A percentile compares a stretch with the other conserved stretches of the same genome.
These are phyloP conservation scores for Callosobruchus maculatus DNA, from an alignment of 2,888 invertebrate genomes.

Conservation along the genomic window DNA sequence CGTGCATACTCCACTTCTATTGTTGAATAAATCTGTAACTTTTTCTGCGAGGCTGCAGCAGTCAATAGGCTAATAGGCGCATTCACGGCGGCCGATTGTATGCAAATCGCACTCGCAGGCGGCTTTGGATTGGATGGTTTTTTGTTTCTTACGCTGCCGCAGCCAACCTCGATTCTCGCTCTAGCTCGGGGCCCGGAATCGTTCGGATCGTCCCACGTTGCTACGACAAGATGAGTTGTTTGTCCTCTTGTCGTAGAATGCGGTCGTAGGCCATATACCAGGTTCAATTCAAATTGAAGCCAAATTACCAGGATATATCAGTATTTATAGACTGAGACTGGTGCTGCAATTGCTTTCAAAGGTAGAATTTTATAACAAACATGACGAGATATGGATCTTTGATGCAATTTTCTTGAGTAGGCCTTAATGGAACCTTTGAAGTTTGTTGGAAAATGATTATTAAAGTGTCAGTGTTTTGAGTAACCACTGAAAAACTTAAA, in stretches of 20 bases:
- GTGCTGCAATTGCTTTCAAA: too few species aligned
- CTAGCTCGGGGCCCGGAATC: background rate
- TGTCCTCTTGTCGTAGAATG: background rate
- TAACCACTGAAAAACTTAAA: too few species aligned
- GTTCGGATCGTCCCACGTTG: background rate
- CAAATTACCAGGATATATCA: too few species aligned
- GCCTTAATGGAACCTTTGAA: too few species aligned
- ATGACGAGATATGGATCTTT: too few species aligned
- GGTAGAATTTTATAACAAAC: too few species aligned
- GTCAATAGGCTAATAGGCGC: background rate
- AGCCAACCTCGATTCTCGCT: background rate
- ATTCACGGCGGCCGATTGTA: background rate
- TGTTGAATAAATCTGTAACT: background rate
- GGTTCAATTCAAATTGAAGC: too few species aligned
- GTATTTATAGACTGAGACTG: too few species aligned
- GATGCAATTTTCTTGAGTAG: too few species aligned
- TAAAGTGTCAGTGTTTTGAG: too few species aligned
- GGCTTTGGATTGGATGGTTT: background rate
- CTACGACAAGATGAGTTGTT: background rate
- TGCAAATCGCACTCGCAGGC: background rate
- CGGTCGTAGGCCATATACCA: background rate
- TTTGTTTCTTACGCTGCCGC: background rate
- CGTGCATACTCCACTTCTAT: background rate
- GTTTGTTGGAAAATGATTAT: too few species aligned
- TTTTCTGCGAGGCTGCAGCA: background rate